These are phyloP conservation scores for Parauchenoglanis punctatus DNA, from an alignment of 2,797 vertebrate species.

Conservation along the genomic window DNA sequence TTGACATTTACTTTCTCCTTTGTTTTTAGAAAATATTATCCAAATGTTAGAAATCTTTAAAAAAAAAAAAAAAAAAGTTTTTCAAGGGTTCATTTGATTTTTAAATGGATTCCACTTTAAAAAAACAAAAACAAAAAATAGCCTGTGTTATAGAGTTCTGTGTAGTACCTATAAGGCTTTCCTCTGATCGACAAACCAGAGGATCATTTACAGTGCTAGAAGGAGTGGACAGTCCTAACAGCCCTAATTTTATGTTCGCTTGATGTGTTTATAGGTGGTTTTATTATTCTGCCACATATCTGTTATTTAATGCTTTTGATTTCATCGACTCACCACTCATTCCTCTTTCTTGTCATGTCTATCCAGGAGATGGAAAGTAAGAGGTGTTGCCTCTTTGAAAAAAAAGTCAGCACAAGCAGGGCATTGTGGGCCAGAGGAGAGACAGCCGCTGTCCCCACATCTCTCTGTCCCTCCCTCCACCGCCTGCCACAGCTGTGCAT, in stretches of 20 bases:
- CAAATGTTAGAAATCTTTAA: neutral
- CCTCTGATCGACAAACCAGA: neutral
- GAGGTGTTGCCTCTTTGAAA: constrained; percentile 28
- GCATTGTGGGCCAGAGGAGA: constrained; percentile 67
- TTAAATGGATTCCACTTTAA: too few relatives aligned
- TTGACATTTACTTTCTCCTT: too few relatives aligned
- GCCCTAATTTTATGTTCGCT: neutral
- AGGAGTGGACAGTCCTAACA: neutral
- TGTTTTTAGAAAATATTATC: neutral
- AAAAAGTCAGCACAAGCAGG: constrained; percentile 57
- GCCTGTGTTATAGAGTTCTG: neutral
- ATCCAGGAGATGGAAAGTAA: constrained; percentile 49
- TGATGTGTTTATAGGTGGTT: neutral
- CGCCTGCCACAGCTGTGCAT: constrained; percentile 65
- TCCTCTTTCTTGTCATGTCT: constrained; percentile 25
- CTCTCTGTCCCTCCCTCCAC: constrained; percentile 34
- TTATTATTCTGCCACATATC: neutral
- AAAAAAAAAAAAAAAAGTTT: neutral
- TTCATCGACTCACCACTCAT: neutral
- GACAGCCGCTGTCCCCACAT: constrained; percentile 60
- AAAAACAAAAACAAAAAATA: too few relatives aligned
- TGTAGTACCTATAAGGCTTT: neutral
- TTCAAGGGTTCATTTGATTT: neutral
- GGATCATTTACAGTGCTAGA: too few relatives aligned
- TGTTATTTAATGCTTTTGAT: neutral